Conservation (phyloP, 2,113 vertebrate species). For the Lonchura striata region DNA sequence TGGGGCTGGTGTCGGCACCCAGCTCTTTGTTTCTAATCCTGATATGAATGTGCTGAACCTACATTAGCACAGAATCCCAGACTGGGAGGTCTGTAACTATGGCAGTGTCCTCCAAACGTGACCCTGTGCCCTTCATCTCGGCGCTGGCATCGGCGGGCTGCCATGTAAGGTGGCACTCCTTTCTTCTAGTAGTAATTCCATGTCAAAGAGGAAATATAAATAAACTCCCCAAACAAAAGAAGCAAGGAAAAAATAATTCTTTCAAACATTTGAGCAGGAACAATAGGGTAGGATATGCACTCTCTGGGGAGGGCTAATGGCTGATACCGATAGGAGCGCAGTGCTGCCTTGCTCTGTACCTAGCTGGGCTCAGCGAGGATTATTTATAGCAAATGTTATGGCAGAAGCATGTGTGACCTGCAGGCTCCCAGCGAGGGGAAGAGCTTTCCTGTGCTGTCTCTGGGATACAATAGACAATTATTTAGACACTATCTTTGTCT, state of each 20-base stretch:
- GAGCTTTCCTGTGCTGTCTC: conserved; percentile 66
- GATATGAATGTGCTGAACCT: neutral
- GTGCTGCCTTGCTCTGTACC: neutral
- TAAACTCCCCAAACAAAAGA: conserved; percentile 58
- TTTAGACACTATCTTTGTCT: conserved; percentile 40
- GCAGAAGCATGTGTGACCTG: conserved; percentile 63
- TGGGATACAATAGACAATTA: conserved; percentile 59
- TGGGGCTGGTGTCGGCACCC: rapidly evolving
- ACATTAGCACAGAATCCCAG: neutral
- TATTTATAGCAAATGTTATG: conserved; percentile 57
- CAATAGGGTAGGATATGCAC: conserved; percentile 59
- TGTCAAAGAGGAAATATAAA: conserved; percentile 56
- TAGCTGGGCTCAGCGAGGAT: neutral
- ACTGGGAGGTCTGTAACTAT: neutral
- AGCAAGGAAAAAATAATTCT: conserved; percentile 70
- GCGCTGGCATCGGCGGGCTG: neutral
- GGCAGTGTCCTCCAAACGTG: neutral
- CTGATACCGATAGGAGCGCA: conserved; percentile 21
- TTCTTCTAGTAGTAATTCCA: conserved; percentile 30
- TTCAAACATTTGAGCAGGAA: conserved; percentile 64
- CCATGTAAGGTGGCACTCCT: neutral
- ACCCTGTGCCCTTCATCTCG: neutral
- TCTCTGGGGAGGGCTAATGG: conserved; percentile 54
- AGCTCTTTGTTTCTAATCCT: neutral
- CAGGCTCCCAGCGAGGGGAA: neutral